A percentile compares a stretch with the other conserved stretches of the same genome.
phyloP scores from a whole-genome alignment of 37 sponge, comb jelly and placozoan species.

The Eunapius fragilis region DNA sequence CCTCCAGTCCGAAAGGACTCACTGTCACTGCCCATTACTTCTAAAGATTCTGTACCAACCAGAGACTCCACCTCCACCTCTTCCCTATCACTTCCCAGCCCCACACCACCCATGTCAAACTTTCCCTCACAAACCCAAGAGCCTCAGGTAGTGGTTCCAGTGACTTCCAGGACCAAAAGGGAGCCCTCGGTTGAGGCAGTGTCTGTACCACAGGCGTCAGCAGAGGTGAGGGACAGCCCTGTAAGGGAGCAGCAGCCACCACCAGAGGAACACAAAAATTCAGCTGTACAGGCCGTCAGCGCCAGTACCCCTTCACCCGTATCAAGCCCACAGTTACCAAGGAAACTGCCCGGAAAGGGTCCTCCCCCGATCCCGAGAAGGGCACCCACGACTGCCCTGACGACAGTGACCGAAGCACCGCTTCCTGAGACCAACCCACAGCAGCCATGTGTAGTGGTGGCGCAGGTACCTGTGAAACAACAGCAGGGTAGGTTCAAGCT shows the following conservation, averaged over 20 bases:
- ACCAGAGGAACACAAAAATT: neutral
- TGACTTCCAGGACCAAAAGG: neutral
- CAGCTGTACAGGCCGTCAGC: neutral
- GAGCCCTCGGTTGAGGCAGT: neutral
- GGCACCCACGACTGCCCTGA: constrained; percentile 14
- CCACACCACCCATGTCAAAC: no score
- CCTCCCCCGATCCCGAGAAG: constrained; percentile 53
- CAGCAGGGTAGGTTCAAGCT: neutral
- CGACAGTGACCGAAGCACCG: neutral
- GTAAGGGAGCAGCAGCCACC: neutral
- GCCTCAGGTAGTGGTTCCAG: neutral
- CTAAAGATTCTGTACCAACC: neutral
- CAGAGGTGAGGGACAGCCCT: neutral
- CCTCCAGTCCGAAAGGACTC: neutral
- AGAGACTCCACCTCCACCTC: no score
- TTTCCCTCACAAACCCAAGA: neutral
- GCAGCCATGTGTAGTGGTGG: neutral
- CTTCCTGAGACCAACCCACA: neutral
- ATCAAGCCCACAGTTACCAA: neutral
- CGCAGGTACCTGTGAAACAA: neutral
- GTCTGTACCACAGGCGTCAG: neutral
- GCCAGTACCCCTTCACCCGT: neutral
- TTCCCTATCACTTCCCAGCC: no score
- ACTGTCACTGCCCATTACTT: neutral
- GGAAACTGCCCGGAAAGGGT: neutral